Conservation (phyloP, 2,888 invertebrate species). For the Leptinotarsa rubiginosa region DNA sequence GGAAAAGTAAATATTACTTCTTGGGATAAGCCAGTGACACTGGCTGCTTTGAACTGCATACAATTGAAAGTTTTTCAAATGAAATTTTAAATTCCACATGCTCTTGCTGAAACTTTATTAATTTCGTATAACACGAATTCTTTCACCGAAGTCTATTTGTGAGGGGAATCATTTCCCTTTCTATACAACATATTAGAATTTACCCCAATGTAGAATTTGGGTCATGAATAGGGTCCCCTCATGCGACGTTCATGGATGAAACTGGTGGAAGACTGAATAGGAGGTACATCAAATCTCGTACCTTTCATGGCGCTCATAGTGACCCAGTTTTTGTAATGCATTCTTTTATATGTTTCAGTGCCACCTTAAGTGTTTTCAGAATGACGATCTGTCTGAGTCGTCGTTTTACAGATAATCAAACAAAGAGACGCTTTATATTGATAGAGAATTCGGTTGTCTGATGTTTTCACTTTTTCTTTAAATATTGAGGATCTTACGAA, state of each 20-base stretch:
- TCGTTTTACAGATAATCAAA: constrained; percentile 33
- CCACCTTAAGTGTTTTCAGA: constrained; percentile 40
- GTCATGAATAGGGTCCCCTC: neutral
- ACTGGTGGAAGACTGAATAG: neutral
- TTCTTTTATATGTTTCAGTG: constrained; percentile 35
- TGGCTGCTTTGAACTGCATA: too few species aligned
- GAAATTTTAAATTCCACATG: too few species aligned
- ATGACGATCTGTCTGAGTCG: constrained; percentile 34
- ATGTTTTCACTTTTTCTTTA: neutral
- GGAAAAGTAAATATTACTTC: too few species aligned
- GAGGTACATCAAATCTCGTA: neutral
- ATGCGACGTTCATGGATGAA: neutral
- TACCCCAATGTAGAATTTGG: neutral
- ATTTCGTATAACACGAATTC: too few species aligned
- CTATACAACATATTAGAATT: too few species aligned
- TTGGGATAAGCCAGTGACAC: too few species aligned
- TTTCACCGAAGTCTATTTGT: too few species aligned
- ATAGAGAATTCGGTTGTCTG: constrained; percentile 15
- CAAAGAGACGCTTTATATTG: constrained; percentile 17
- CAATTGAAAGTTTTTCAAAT: too few species aligned
- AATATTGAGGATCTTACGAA: neutral
- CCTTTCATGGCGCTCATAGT: constrained; percentile 11
- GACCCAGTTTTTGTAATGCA: constrained; percentile 37
- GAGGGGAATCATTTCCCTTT: too few species aligned
- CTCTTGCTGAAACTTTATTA: too few species aligned